These are phyloP conservation scores for Papilio polyxenes DNA, from an alignment of 1,140 invertebrate species.

Conservation along the genomic window DNA sequence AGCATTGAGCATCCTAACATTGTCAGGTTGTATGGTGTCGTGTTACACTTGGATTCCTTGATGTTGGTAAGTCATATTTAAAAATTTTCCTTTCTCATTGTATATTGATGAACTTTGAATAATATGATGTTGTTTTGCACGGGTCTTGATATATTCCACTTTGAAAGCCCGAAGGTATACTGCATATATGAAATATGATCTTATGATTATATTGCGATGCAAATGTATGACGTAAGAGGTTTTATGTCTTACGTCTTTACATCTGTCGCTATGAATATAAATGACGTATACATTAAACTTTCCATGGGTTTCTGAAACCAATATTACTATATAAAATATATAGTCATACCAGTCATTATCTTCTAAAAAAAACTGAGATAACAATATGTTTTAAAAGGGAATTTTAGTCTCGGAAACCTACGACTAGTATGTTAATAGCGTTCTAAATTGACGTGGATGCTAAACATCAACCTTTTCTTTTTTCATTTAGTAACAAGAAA, in stretches of 20 bases:
- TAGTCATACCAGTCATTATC: too few species aligned
- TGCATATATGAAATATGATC: not conserved
- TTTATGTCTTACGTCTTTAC: not conserved
- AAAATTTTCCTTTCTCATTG: not conserved
- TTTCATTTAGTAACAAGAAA: not conserved
- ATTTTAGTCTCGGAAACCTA: too few species aligned
- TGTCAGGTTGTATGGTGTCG: conserved; percentile 97
- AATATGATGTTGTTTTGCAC: not conserved
- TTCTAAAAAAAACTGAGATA: too few species aligned
- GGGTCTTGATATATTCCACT: not conserved
- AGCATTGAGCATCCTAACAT: conserved; percentile 98
- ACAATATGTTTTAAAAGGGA: too few species aligned
- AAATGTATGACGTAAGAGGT: not conserved
- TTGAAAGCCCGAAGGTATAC: not conserved
- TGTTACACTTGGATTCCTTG: conserved; percentile 94
- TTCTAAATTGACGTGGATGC: not conserved
- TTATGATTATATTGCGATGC: not conserved
- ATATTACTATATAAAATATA: too few species aligned
- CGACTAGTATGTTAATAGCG: not conserved
- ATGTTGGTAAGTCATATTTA: conserved; percentile 88
- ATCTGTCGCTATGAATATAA: not conserved
- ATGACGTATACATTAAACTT: not conserved
- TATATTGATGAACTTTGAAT: not conserved
- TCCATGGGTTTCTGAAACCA: too few species aligned
- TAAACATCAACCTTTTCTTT: not conserved